Percentiles rank a stretch among this genome's conserved stretches.
Evolutionary conservation across 2,113 vertebrate genomes (phyloP).

Genomic region (Sylvilagus bachmani): DNA sequence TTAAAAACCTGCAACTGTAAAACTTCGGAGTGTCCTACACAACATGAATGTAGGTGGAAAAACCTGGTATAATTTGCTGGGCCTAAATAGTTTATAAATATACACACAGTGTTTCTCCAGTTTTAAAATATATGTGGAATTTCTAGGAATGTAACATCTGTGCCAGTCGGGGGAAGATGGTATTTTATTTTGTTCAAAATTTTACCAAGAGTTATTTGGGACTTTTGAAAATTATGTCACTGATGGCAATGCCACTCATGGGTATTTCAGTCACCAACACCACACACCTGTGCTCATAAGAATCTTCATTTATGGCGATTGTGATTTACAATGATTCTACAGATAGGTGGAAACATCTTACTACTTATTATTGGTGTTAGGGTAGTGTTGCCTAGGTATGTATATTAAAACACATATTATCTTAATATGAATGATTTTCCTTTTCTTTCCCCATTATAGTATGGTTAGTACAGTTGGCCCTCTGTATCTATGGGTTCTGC

Average conservation of each 20-base stretch:
- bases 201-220: conserved; percentile 46
- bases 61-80: background rate
- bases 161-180: conserved; percentile 25
- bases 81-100: conserved; percentile 55
- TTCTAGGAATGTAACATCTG: conserved; percentile 51
- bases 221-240: conserved; percentile 50
- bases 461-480: background rate
- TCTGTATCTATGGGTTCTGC: background rate
- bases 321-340: conserved; percentile 12
- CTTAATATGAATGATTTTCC: conserved; percentile 43
- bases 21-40: conserved; percentile 5
- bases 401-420: conserved; percentile 51
- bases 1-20: conserved; percentile 28
- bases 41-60: conserved; percentile 33
- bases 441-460: conserved; percentile 58
- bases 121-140: conserved; percentile 56
- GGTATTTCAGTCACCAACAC: conserved; percentile 33
- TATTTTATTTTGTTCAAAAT: conserved; percentile 65
- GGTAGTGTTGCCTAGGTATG: conserved; percentile 40
- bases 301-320: conserved; percentile 40
- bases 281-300: background rate
- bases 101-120: conserved; percentile 60
- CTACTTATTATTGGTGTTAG: conserved; percentile 38
- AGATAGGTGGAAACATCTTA: background rate
- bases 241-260: background rate